phyloP scores from a whole-genome alignment of 2,113 vertebrate genomes.

The cattle (Bos taurus) region ARS-UCD2.0 NC_037356.1:32824001-32824500 shows the following conservation, averaged over 20 bases:
- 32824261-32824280: slow-evolving; percentile 64
- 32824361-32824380: not conserved
- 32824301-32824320: not conserved
- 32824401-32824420: not conserved
- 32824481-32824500: not conserved
- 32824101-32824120: slow-evolving; percentile 80
- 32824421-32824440: not conserved
- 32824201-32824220: slow-evolving; percentile 62
- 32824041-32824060: slow-evolving; percentile 43
- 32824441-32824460: not conserved
- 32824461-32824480: not conserved
- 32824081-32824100: slow-evolving; percentile 81
- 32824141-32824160: slow-evolving; percentile 78
- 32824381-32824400: not conserved
- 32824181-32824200: slow-evolving; percentile 71
- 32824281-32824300: slow-evolving; percentile 54
- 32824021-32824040: slow-evolving; percentile 48
- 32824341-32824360: not conserved
- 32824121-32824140: slow-evolving; percentile 85
- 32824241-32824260: slow-evolving; percentile 71
- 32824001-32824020: slow-evolving; percentile 61
- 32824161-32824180: slow-evolving; percentile 73
- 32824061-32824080: slow-evolving; percentile 83
- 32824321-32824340: not conserved
- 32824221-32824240: slow-evolving; percentile 9